Conservation (phyloP, 2,888 invertebrate genomes). For the Oligia fasciuncula region DNA sequence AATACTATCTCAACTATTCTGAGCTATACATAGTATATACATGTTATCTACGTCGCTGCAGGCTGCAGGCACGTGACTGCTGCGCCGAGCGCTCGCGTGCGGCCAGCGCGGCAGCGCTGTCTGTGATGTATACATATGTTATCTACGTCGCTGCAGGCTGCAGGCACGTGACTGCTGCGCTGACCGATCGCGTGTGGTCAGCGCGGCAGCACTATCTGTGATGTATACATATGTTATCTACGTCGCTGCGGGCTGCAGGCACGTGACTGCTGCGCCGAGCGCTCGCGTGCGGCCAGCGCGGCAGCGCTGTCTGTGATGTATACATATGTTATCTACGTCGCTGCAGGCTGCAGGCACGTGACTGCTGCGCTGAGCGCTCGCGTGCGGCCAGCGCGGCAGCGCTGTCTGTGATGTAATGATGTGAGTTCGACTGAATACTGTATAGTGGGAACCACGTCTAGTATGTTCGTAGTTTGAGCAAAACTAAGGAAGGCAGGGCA, state of each 20-base stretch:
- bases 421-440: conserved; percentile 6
- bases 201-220: neutral
- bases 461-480: neutral
- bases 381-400: neutral
- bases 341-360: neutral
- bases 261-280: neutral
- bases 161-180: neutral
- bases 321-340: neutral
- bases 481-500: neutral
- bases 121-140: neutral
- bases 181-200: neutral
- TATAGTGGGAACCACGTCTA: neutral
- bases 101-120: neutral
- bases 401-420: neutral
- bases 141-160: neutral
- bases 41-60: neutral
- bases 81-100: neutral
- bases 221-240: too few relatives aligned
- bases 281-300: neutral
- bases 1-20: conserved; percentile 6
- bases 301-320: neutral
- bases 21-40: neutral
- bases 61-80: neutral
- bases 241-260: neutral
- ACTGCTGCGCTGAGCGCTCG: too few relatives aligned